Conservation (phyloP, 2,113 vertebrate species). For the Pyrgilauda ruficollis region DNA sequence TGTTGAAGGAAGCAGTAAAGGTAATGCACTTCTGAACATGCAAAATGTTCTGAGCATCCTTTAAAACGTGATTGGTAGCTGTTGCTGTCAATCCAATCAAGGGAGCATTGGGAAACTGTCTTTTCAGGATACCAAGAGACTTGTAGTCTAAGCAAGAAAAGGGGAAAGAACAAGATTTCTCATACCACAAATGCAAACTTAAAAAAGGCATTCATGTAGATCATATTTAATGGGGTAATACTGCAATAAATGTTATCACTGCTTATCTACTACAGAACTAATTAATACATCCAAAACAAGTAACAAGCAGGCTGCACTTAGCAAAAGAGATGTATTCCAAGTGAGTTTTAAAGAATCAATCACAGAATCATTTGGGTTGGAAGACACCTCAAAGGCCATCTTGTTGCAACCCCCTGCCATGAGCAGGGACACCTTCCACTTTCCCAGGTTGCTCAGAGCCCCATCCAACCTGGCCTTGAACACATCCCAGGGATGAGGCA, state of each 20-base stretch:
- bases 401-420: neutral
- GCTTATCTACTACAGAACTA: neutral
- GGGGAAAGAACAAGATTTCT: neutral
- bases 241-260: neutral
- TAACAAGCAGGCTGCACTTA: neutral
- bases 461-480: neutral
- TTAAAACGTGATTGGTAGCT: slow-evolving; percentile 87
- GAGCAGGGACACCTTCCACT: neutral
- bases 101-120: slow-evolving; percentile 88
- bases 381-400: neutral
- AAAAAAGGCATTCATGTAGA: neutral
- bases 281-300: neutral
- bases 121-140: slow-evolving; percentile 92
- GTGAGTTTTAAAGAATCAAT: neutral
- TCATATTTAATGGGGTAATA: neutral
- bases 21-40: slow-evolving; percentile 83
- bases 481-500: neutral
- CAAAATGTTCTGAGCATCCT: slow-evolving; percentile 91
- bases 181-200: neutral
- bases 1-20: slow-evolving; percentile 91
- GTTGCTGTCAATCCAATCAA: slow-evolving; percentile 94
- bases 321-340: neutral
- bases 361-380: neutral
- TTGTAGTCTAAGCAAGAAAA: slow-evolving; percentile 85
- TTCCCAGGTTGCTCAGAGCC: neutral